Base-by-base conservation (phyloP, 2,113 vertebrate species). In the Lepus americanus region DNA sequence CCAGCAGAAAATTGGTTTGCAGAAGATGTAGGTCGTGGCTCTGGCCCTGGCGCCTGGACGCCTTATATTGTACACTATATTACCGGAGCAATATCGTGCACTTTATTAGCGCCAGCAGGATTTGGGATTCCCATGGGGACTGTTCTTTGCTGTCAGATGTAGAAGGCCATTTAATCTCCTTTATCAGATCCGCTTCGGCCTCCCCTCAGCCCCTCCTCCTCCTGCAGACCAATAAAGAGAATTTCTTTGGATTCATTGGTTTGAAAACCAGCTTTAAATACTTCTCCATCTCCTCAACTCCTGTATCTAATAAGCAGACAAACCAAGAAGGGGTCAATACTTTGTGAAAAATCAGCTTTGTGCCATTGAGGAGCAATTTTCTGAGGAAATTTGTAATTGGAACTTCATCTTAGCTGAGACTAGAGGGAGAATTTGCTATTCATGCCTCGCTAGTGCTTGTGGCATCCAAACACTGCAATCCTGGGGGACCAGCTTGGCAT, bases 1-100 rank as follows among this genome's bases (percentile, higher is more conserved):
- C 96, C 97, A 94, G 97, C 97, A 98, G 97, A 98, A 98, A 98
- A 98, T 98, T 98, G 98, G 97, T 98, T 98, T 98, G 96, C 83
- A 85, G 97, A 98, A 97, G 98, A 98, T 98, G 97, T 97, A 98
- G 98, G 98, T 98, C 96, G 96, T 94, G 96, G 97, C 97, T 98
- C 92, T 82, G 96, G 96, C 95, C 98, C 86, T 78, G 70, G 96
- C 97, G 95, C 97, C 98, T 97, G 96, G 97, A 94, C 85, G 85
- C 74, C 96, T 98, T 77, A 96, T 94, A 95, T 96, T 98, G 96
- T 98, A 90, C 97, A 97, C 97, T 98, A 5, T 95, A 94, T 97
- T 97, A 96, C 92, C 0, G 0, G 96, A 96, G 88, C 95, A 95
- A 96, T 96, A 97, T 83, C 13, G 53, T 76, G 92, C 93, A 74